Percentiles rank a stretch among this genome's conserved stretches.
Conservation (phyloP, 2,888 invertebrate genomes). For the Laspeyria flexula region DNA sequence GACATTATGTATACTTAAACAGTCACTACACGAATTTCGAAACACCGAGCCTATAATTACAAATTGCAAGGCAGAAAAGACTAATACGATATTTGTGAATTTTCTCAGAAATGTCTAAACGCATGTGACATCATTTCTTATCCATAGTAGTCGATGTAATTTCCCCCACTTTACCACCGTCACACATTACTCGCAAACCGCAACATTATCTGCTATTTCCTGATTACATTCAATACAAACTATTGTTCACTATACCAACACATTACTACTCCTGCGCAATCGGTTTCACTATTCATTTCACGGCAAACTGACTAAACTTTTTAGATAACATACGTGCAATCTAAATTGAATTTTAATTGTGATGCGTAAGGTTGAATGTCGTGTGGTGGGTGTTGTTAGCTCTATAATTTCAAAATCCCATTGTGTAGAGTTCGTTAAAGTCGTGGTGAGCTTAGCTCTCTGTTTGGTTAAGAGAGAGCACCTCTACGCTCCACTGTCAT, state of each 20-base stretch:
- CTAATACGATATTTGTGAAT: no score
- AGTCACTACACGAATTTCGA: no score
- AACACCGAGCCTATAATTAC: no score
- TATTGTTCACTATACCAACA: slow-evolving; percentile 22
- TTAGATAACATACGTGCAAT: not conserved
- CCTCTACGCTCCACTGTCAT: slow-evolving; percentile 9
- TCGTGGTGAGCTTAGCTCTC: slow-evolving; percentile 6
- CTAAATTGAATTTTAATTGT: slow-evolving; percentile 8
- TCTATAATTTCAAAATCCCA: slow-evolving; percentile 32
- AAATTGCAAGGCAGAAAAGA: no score
- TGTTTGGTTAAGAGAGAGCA: slow-evolving; percentile 45
- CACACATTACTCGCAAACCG: not conserved
- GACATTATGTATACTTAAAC: no score
- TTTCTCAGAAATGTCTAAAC: no score
- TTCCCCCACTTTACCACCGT: no score
- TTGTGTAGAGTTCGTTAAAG: slow-evolving; percentile 39
- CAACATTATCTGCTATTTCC: slow-evolving; percentile 17
- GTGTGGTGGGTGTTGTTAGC: slow-evolving; percentile 17
- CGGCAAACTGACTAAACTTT: slow-evolving; percentile 6
- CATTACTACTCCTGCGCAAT: slow-evolving; percentile 2
- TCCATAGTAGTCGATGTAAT: no score
- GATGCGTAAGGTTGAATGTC: slow-evolving; percentile 14
- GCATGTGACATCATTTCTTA: no score
- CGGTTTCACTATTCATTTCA: slow-evolving; percentile 15
- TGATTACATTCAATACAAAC: slow-evolving; percentile 13